Base-by-base conservation (phyloP, 2,888 invertebrate species). In the Eupithecia dodoneata region DNA sequence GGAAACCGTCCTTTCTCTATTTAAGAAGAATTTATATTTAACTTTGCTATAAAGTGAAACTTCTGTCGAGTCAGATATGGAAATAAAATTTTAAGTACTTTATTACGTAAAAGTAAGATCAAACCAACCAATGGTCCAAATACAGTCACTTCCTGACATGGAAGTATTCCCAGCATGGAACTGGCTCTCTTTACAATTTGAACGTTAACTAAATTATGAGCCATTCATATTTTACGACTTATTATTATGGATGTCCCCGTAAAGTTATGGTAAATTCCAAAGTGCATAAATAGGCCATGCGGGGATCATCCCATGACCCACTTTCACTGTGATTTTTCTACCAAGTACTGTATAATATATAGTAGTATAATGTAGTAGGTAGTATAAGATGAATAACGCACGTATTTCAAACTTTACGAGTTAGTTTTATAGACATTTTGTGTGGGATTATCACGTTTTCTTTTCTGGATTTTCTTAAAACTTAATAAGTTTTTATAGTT, bases 291-390 rank as follows among this genome's bases (percentile, higher is more conserved):
- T 85, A 85, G 83, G 85, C 85, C 83, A 77, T 82, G 79, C 78
- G 72, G 82, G 79, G 81, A 85, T 85, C 83, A 83, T 86, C 81
- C 81, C 81, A 77, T 88, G 87, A 87, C 91, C 90, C 86, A 90
- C 92, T 92, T 91, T 92, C 90, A 86, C 90, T 87, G 81, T 81
- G 80, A 85, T 82, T 86, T 86, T 85, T 83, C 80, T 76, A 75
- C 75, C 30, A 76, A 75, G 76, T 80, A 71, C 74, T 79, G n/a
- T n/a, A n/a, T n/a, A n/a, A n/a, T n/a, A n/a, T n/a, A n/a, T n/a
- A n/a, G n/a, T n/a, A n/a, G n/a, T n/a, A n/a, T n/a, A n/a, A 79
- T 49, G 76, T 75, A 76, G 70, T 73, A 78, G 76, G 70, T 73
- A 78, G 76, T 76, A 78, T 71, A 73, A 66, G 66, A 47, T 75